Evolutionary conservation across 2,888 invertebrate species (phyloP), one percentile per base, ranked within the genome.

Genomic region (Sacculina carcini): DNA sequence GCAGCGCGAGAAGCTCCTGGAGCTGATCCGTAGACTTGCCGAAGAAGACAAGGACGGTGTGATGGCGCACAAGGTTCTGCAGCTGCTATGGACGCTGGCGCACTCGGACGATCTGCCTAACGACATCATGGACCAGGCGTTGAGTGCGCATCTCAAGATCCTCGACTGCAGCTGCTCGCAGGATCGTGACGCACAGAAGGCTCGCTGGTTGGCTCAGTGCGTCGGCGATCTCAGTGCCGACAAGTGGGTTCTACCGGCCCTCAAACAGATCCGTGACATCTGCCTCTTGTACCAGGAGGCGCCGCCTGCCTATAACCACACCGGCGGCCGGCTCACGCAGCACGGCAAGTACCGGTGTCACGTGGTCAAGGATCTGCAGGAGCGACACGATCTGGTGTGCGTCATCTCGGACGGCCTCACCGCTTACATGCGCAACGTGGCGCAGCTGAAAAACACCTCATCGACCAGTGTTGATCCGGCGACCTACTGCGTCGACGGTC

Each of bases 41-140:
- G 94, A 96, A 67, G 94, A 96, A 66, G 94, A 96, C 66, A 94
- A 96, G 66, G 90, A 94, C 66, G 94, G 94, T 49, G 87, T 92
- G 10, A 94, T 94, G 94, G 92, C 94, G 44, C 85, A 89, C 65
- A 94, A 94, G 73, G 89, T 90, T 48, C 69, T 96, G 60, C 85
- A 84, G 55, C 70, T 94, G 42, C 84, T 96, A 66, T 96, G 94
- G 94, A 89, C 87, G 64, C 71, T 96, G 64, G 90, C 92, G 5
- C 90, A 92, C 67, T 86, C 87, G 51, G 84, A 86, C 60, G 92
- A 94, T 67, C 86, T 92, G 52, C 83, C 87, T 53, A 90, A 87
- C 2, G 94, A 96, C 67, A 92, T 92, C 55, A 83, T 94, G 75
- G 94, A 96, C 66, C 90, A 92, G 64, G 92, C 94, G 2, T 69